A percentile compares a stretch with the other conserved stretches of the same genome.
Conservation (phyloP, 2,888 invertebrate genomes). For the Drosophila nr. fundita region DNA sequence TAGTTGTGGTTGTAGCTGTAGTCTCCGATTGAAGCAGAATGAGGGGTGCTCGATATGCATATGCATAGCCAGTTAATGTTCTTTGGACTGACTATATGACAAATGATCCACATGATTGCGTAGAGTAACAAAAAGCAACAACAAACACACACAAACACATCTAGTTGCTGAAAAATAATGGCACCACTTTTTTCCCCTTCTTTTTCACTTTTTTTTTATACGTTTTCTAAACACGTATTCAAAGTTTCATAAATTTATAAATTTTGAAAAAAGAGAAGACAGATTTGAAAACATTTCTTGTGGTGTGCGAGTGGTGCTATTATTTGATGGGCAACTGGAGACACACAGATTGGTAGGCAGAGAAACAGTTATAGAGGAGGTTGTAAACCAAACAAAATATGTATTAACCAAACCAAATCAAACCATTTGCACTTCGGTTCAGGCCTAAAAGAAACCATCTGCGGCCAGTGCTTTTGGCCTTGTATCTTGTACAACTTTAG, state of each 20-base stretch:
- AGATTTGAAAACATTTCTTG: neutral
- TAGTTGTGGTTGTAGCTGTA: neutral
- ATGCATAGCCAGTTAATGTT: constrained; percentile 38
- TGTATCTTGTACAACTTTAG: constrained; percentile 83
- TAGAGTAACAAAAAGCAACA: constrained; percentile 31
- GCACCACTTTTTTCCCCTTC: neutral
- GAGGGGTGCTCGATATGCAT: constrained; percentile 19
- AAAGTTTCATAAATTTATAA: neutral
- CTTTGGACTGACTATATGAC: constrained; percentile 34
- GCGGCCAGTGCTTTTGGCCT: constrained; percentile 85
- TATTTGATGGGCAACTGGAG: neutral
- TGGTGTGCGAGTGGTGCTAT: neutral
- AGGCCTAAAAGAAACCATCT: constrained; percentile 85
- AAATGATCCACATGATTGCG: constrained; percentile 23
- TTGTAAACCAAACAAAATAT: constrained; percentile 45
- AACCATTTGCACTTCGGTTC: constrained; percentile 64
- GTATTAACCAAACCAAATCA: constrained; percentile 58
- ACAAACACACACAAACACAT: constrained; percentile 32
- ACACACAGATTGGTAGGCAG: constrained; percentile 22
- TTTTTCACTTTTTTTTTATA: no score
- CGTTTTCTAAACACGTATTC: neutral
- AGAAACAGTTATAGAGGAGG: constrained; percentile 11
- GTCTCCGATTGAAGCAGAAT: constrained; percentile 28
- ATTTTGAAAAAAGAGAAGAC: neutral
- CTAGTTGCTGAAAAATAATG: neutral